Conservation (phyloP, 2,113 vertebrate species). For the Pelodiscus sinensis region DNA sequence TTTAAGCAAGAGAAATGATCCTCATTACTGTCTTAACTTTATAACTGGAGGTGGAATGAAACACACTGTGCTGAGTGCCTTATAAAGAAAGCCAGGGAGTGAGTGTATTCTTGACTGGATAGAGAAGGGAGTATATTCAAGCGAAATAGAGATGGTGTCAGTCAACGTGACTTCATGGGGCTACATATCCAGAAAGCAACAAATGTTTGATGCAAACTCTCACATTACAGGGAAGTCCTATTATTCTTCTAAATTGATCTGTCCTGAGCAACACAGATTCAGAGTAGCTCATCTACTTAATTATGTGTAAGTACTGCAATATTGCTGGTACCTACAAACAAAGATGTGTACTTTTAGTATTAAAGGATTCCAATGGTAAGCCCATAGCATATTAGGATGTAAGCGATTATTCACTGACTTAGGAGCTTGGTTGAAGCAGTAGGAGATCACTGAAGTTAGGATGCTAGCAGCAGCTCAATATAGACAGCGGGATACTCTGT, state of each 20-base stretch:
- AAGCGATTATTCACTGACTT: not conserved
- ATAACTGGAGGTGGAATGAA: not conserved
- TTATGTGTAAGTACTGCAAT: not conserved
- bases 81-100: not conserved
- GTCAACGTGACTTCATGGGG: fast-evolving
- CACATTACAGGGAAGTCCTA: not conserved
- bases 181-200: not conserved
- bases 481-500: not conserved
- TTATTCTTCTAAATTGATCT: not conserved
- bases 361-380: not conserved
- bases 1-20: fast-evolving
- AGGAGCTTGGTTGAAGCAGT: not conserved
- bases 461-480: not conserved
- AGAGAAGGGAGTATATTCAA: not conserved
- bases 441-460: not conserved
- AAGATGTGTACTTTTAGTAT: not conserved
- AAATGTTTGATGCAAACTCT: fast-evolving
- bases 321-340: not conserved
- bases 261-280: not conserved
- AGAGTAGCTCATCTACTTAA: not conserved
- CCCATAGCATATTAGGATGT: not conserved
- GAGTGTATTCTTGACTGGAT: not conserved
- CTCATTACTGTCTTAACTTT: not conserved
- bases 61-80: fast-evolving
- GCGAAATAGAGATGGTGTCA: not conserved